Conservation (phyloP, 2,113 vertebrate genomes). For the Lucifuga dentata region DNA sequence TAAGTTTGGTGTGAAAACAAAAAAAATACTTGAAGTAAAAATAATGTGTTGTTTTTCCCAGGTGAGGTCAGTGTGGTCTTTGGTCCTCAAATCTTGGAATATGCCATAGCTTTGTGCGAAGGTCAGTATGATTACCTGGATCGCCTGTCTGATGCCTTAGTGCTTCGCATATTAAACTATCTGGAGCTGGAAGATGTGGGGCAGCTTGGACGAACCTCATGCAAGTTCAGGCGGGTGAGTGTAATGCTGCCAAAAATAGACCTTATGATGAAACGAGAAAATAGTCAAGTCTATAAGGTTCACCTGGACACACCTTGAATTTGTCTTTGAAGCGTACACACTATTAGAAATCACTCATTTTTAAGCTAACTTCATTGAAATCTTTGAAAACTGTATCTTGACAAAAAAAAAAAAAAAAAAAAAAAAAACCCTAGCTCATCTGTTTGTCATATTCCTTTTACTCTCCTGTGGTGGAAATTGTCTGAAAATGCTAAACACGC, state of each 20-base stretch:
- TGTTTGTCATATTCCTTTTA: too few species aligned
- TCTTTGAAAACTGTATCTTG: too few species aligned
- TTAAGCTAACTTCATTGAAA: too few species aligned
- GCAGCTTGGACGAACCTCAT: conserved; percentile 84
- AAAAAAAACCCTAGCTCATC: too few species aligned
- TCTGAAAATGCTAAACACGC: too few species aligned
- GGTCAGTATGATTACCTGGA: conserved; percentile 87
- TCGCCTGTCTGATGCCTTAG: conserved; percentile 82
- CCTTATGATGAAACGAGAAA: not conserved
- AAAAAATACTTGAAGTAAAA: conserved; percentile 10
- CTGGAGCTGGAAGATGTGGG: conserved; percentile 87
- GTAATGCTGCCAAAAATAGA: not conserved
- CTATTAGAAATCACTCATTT: too few species aligned
- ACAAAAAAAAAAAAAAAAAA: too few species aligned
- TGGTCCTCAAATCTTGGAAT: conserved; percentile 79
- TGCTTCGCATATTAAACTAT: conserved; percentile 84
- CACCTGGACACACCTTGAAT: not conserved
- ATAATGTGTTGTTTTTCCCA: conserved; percentile 49
- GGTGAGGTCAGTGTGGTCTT: conserved; percentile 84
- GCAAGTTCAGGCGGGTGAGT: conserved; percentile 82
- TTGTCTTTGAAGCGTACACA: too few species aligned
- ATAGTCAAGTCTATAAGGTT: not conserved
- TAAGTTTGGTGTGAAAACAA: not conserved
- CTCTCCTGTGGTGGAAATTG: too few species aligned
- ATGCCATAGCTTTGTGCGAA: conserved; percentile 82